Base-by-base conservation (phyloP, 2,888 invertebrate genomes). In the Cotesia congregata region DNA sequence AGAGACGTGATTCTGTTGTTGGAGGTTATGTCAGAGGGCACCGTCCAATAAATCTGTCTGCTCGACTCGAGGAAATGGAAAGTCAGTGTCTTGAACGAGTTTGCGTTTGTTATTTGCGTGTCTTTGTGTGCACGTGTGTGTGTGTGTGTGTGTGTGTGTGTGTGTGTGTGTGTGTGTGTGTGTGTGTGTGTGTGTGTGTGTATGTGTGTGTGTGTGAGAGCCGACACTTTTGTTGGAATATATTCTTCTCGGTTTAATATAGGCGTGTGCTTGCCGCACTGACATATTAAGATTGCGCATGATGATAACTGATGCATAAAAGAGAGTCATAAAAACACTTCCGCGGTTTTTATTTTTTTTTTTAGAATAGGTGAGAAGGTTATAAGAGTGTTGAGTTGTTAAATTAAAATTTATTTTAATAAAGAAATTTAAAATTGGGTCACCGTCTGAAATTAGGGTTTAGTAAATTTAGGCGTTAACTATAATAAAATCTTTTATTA, bases 251-350 rank as follows among this genome's bases (percentile, higher is more conserved):
- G 50, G 50, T 50, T 50, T 50, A 50, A 50, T 50, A 50, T 50
- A 50, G 50, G 50, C 50, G 50, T 50, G 50, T 50, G 50, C 41
- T 41, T 41, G 9, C n/a, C 17, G 68, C 17, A 20, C 73, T 75
- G 84, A 85, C 84, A 85, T 83, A 85, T 85, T 85, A 85, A 85
- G 85, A 85, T 85, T 82, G 79, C 80, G 76, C 80, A 77, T 78
- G 78, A 82, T 80, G 85, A 85, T 85, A 85, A 81, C 80, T 70
- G 77, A 67, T 71, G 79, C 77, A 79, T 78, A 80, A 80, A 75
- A 78, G 79, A 75, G 80, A 85, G 83, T 81, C 80, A 80, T 83
- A 84, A 83, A 83, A 82, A 83, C 83, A 85, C 82, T 80, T 7
- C 30, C 20, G 6, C 39, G 12, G 12, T 12, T 12, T 12, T 12